A percentile compares a stretch with the other conserved stretches of the same genome.
Conservation (phyloP, 1,140 invertebrate species). For the Penaeus indicus region DNA sequence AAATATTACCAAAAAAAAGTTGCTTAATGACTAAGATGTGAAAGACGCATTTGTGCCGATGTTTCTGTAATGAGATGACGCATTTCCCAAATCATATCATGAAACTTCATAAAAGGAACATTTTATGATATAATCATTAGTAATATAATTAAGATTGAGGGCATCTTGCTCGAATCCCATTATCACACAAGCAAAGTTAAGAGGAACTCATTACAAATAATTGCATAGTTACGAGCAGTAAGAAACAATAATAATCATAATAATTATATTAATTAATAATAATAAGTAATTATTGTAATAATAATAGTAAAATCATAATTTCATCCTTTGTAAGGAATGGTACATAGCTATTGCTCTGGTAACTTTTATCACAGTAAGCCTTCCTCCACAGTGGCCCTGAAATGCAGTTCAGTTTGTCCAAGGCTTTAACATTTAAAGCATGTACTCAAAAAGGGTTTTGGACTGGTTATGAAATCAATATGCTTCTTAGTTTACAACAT, state of each 20-base stretch:
- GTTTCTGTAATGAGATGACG: no score
- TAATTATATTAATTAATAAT: constrained; percentile 1
- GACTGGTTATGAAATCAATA: no score
- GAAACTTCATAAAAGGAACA: not conserved
- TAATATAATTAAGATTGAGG: not conserved
- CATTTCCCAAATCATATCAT: no score
- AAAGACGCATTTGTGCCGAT: no score
- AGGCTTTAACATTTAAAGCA: not conserved
- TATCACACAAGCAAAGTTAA: constrained; percentile 6
- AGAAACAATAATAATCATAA: not conserved
- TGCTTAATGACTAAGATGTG: not conserved
- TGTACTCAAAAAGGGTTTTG: constrained; percentile 8
- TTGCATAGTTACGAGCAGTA: not conserved
- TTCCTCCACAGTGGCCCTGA: constrained; percentile 31
- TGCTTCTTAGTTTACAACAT: no score
- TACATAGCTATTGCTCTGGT: constrained; percentile 25
- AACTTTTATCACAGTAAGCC: constrained; percentile 43
- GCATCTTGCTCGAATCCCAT: constrained; percentile 11
- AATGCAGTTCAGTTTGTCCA: constrained; percentile 1
- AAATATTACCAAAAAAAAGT: not conserved
- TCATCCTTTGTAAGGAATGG: constrained; percentile 24
- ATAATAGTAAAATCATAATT: not conserved
- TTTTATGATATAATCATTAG: not conserved
- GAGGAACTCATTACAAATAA: constrained; percentile 30
- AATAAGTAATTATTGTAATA: not conserved